Evolutionary conservation across 2,797 vertebrate species (phyloP).

Genomic region (Nannoperca australis): DNA sequence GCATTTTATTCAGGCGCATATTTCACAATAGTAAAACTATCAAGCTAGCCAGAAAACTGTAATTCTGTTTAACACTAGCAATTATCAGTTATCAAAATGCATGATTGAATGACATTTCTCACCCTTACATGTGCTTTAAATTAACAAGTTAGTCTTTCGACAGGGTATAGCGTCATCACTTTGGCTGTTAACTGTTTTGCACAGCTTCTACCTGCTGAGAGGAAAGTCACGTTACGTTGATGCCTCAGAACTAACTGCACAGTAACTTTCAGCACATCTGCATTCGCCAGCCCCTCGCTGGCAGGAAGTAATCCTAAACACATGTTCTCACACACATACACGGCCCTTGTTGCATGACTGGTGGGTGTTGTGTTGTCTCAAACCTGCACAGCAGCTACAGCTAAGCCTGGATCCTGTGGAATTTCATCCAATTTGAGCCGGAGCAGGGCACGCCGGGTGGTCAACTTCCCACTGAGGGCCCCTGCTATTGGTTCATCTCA

Average conservation of each 20-base stretch:
- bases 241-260: not conserved
- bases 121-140: not conserved
- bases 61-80: not conserved
- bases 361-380: not conserved
- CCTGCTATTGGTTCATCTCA: slow-evolving; percentile 62
- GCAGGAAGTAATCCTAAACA: slow-evolving; percentile 32
- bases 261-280: slow-evolving; percentile 33
- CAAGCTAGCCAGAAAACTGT: not conserved
- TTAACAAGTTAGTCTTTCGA: not conserved
- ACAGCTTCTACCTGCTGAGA: slow-evolving; percentile 24
- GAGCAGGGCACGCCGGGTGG: slow-evolving; percentile 37
- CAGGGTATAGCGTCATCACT: not conserved
- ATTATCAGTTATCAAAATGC: not conserved
- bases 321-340: slow-evolving; percentile 44
- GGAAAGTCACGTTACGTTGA: not conserved
- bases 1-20: not conserved
- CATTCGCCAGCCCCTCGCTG: not conserved
- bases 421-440: slow-evolving; percentile 36
- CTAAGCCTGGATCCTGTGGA: slow-evolving; percentile 30
- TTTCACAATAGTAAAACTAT: not conserved
- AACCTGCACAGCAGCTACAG: slow-evolving; percentile 11
- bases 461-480: slow-evolving; percentile 59
- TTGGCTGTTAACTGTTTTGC: not conserved
- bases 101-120: not conserved
- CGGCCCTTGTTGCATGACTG: not conserved